Evolutionary conservation across 2,888 invertebrate species (phyloP).

Genomic region (Lasioglossum oenotherae): DNA sequence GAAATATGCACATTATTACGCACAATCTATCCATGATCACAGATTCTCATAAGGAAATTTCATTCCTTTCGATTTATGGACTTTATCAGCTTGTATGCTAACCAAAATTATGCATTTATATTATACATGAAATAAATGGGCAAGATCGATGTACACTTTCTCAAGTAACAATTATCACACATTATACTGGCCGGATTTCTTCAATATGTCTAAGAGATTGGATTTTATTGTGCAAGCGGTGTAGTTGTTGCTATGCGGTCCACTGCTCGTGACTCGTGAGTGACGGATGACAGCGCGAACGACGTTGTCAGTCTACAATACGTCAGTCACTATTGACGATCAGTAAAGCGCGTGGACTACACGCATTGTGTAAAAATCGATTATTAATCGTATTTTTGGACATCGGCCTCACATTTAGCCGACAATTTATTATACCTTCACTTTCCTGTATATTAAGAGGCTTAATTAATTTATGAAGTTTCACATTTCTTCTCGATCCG

Average conservation of each 20-base stretch:
- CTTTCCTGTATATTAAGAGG: not conserved
- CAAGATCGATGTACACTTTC: not conserved
- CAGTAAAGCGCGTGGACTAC: not conserved
- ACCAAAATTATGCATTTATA: not conserved
- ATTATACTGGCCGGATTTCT: not conserved
- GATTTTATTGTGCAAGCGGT: not conserved
- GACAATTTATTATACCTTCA: not conserved
- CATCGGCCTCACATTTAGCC: not conserved
- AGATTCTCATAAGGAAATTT: not conserved
- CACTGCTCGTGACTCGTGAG: not conserved
- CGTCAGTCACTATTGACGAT: conserved; percentile 9
- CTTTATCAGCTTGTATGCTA: not conserved
- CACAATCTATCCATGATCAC: not conserved
- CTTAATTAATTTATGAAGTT: not conserved
- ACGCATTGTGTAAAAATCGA: conserved; percentile 4
- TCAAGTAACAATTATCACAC: not conserved
- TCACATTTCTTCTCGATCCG: not conserved
- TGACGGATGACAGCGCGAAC: conserved; percentile 9
- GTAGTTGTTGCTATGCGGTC: conserved; percentile 7
- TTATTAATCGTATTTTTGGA: not conserved
- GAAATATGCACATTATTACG: not conserved
- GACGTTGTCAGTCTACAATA: conserved; percentile 13
- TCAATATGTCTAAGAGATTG: not conserved
- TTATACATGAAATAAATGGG: not conserved
- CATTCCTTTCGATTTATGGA: not conserved